Conservation (phyloP, 2,888 invertebrate genomes). For the Callyntrura guangdongensis region DNA sequence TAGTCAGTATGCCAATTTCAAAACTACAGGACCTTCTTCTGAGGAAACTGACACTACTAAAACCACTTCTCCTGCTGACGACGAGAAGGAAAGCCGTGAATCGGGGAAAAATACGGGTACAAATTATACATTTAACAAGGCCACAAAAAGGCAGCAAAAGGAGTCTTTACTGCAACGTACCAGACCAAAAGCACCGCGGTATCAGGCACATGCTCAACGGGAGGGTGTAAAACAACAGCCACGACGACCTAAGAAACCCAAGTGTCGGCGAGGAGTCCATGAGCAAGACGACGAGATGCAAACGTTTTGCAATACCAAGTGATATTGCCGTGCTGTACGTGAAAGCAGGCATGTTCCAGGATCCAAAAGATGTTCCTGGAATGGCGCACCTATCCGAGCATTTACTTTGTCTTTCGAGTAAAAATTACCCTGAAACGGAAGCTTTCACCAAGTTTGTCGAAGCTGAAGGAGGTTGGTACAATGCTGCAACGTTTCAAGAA, state of each 20-base stretch:
- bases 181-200: neutral
- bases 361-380: conserved; percentile 57
- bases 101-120: neutral
- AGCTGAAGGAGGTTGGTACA: conserved; percentile 28
- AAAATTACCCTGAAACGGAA: conserved; percentile 60
- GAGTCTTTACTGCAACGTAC: neutral
- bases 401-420: conserved; percentile 28
- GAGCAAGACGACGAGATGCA: conserved; percentile 58
- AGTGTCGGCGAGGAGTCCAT: conserved; percentile 36
- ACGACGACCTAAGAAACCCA: neutral
- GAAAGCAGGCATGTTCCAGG: conserved; percentile 56
- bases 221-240: neutral
- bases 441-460: conserved; percentile 55
- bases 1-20: neutral
- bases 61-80: neutral
- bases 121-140: conserved; percentile 21
- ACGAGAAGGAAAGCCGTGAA: neutral
- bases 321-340: conserved; percentile 28
- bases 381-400: conserved; percentile 72
- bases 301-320: conserved; percentile 33
- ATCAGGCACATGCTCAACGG: no score
- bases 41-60: neutral
- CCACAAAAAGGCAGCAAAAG: conserved; percentile 17
- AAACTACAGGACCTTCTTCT: neutral
- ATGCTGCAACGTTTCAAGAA: conserved; percentile 46